These are phyloP conservation scores for Phthorimaea operculella DNA, from an alignment of 1,140 invertebrate genomes.

Conservation along the genomic window DNA sequence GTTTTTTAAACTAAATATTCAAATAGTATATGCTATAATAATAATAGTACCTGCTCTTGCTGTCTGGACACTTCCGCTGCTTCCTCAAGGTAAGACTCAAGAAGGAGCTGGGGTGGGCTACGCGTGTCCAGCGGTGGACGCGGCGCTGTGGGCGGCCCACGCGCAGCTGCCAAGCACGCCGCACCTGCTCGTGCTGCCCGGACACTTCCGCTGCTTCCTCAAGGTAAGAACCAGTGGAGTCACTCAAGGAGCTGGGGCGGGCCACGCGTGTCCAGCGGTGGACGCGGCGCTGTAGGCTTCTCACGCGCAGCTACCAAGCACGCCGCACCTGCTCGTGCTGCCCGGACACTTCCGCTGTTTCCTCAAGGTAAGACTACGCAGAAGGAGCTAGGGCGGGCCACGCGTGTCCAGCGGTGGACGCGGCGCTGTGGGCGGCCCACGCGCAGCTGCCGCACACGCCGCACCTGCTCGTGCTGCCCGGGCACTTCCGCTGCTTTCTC, in stretches of 20 bases:
- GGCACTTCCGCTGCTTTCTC: constrained; percentile 84
- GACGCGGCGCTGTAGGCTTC: constrained; percentile 78
- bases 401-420: constrained; percentile 74
- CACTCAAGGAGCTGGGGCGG: too few species aligned
- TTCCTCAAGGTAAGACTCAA: constrained; percentile 90
- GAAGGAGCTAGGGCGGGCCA: constrained; percentile 75
- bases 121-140: too few species aligned
- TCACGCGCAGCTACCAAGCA: constrained; percentile 73
- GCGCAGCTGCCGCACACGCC: constrained; percentile 76
- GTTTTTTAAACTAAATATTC: too few species aligned
- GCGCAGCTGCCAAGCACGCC: too few species aligned
- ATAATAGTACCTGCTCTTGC: constrained; percentile 83
- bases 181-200: too few species aligned
- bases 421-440: constrained; percentile 74
- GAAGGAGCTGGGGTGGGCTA: too few species aligned
- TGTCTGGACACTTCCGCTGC: constrained; percentile 85
- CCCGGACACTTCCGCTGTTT: constrained; percentile 88
- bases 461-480: constrained; percentile 86
- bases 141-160: too few species aligned
- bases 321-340: constrained; percentile 85
- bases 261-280: too few species aligned
- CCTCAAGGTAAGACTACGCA: too few species aligned
- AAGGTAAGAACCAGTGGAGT: too few species aligned
- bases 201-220: too few species aligned
- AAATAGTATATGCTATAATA: too few species aligned